Percentiles rank a stretch among this genome's conserved stretches.
These are phyloP conservation scores for Heliconius aoede DNA, from an alignment of 2,888 invertebrate species.

Conservation along the genomic window DNA sequence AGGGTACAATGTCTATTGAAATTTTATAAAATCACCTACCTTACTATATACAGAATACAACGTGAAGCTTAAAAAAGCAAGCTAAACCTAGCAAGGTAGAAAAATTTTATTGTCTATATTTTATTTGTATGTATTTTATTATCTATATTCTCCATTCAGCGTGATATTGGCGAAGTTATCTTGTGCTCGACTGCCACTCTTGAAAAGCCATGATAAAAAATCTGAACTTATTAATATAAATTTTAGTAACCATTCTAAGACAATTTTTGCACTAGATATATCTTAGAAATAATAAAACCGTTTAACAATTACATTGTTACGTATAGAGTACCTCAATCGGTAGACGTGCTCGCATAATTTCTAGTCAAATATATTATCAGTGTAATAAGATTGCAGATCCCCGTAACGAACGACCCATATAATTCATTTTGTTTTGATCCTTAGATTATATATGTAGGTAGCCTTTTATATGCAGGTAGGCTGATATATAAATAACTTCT, in stretches of 20 bases:
- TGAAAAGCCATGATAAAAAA: too few species aligned
- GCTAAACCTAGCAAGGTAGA: too few species aligned
- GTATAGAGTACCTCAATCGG: background rate
- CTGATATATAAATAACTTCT: background rate
- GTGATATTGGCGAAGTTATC: too few species aligned
- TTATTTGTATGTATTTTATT: too few species aligned
- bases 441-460: background rate
- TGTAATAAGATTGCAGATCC: conserved; percentile 9
- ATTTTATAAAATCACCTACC: too few species aligned
- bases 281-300: background rate
- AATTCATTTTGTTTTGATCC: conserved; percentile 22
- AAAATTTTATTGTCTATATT: too few species aligned
- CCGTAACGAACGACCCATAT: conserved; percentile 12
- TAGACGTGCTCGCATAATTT: conserved; percentile 4
- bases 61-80: too few species aligned
- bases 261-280: background rate
- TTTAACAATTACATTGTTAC: background rate
- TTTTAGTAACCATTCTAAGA: background rate
- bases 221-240: too few species aligned
- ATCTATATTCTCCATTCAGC: too few species aligned
- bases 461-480: background rate
- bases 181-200: too few species aligned
- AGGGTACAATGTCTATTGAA: too few species aligned
- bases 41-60: too few species aligned
- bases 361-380: conserved; percentile 6